phyloP scores from a whole-genome alignment of 2,888 invertebrate genomes.

The Tachina grossa region DNA sequence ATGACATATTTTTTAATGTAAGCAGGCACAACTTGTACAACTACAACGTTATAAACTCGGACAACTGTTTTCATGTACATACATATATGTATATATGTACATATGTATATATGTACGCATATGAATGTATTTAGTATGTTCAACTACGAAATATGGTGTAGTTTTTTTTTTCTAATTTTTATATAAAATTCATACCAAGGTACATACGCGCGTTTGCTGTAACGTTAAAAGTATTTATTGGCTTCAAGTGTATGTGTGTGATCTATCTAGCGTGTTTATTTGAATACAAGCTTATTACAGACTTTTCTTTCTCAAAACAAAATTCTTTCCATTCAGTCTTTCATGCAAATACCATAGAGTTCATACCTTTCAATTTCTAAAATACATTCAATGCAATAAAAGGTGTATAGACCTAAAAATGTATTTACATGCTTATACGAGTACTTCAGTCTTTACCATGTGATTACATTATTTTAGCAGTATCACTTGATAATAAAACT shows the following conservation, averaged over 20 bases:
- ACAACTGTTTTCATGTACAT: neutral
- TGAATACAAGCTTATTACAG: no score
- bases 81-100: neutral
- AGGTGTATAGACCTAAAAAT: neutral
- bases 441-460: neutral
- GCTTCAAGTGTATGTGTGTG: neutral
- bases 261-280: no score
- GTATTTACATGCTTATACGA: neutral
- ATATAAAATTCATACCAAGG: neutral
- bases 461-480: conserved; percentile 10
- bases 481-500: conserved; percentile 1
- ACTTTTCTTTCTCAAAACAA: conserved; percentile 27
- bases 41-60: neutral
- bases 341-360: conserved; percentile 13
- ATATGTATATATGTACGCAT: neutral
- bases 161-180: no score
- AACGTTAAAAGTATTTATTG: no score
- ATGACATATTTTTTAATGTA: neutral
- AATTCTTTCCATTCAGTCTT: conserved; percentile 27
- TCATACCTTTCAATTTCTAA: conserved; percentile 9
- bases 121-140: neutral
- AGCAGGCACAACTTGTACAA: neutral
- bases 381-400: conserved; percentile 26
- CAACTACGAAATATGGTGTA: neutral
- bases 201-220: neutral